Base-by-base conservation (phyloP, 2,797 vertebrate genomes). In the Hybognathus amarus region DNA sequence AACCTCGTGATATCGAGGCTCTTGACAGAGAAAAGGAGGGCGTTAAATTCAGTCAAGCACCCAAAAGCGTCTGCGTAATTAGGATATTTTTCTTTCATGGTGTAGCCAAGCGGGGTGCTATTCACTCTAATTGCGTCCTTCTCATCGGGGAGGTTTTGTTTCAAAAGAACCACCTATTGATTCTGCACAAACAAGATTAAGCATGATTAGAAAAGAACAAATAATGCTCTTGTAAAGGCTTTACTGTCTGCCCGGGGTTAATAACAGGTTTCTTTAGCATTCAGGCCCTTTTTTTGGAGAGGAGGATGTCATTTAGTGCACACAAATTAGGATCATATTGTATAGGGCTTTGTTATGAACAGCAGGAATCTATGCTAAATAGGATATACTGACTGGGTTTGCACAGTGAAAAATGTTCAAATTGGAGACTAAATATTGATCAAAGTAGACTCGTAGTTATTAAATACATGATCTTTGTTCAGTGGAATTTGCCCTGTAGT, bases 171-270 rank as follows among this genome's bases (percentile, higher is more conserved):
- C 87, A 40, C 80, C 82, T 91, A 93, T 94, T 91, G 92, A 93
- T 92, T 80, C 88, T 52, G 64, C 87, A 85, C 89, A 93, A 93
- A 94, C 91, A 92, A 93, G 93, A 94, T 94, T 94, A 93, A 90
- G 88, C 88, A 88, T 89, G 91, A 92, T 94, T 93, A 93, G 91
- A 92, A 92, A 91, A 88, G 89, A 90, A 90, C 91, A 90, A 91
- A 89, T 79, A 85, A 80, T 87, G 85, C 33, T 7, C 66, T 69
- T 87, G 83, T 86, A 88, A 91, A 86, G 93, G 87, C 75, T 91
- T 88, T 80, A 86, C 79, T 74, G 73, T 79, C 83, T 87, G 12
- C 88, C 84, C 77, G 82, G 88, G 88, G 87, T 88, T 89, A 88
- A 88, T 71, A 78, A 80, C 83, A 90, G 27, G 64, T 87, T 90